These are phyloP conservation scores for Notothenia rossii DNA, from an alignment of 2,113 vertebrate species.

Conservation along the genomic window DNA sequence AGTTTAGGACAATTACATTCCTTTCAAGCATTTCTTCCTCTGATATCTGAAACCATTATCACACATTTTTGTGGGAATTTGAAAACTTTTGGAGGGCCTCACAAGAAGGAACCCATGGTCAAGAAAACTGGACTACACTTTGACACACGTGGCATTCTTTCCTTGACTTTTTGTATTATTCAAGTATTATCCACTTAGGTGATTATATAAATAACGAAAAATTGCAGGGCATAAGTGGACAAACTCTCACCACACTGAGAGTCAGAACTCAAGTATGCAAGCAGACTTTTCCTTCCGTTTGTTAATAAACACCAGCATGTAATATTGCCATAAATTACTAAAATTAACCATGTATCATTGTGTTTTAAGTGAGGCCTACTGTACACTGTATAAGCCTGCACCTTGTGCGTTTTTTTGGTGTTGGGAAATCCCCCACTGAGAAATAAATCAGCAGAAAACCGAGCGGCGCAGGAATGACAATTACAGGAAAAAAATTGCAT, in stretches of 20 bases:
- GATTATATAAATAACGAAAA: conserved; percentile 29
- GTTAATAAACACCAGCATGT: conserved; percentile 44
- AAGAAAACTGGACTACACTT: conserved; percentile 38
- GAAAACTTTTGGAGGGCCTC: conserved; percentile 34
- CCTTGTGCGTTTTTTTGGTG: conserved; percentile 37
- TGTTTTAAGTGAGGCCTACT: conserved; percentile 40
- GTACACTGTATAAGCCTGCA: conserved; percentile 9
- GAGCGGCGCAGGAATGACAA: conserved; percentile 34
- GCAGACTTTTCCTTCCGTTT: conserved; percentile 23
- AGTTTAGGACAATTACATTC: conserved; percentile 31
- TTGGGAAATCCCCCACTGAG: conserved; percentile 60
- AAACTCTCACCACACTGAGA: conserved; percentile 26
- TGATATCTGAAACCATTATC: conserved; percentile 40
- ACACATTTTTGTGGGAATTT: conserved; percentile 16
- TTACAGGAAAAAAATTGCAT: conserved; percentile 44
- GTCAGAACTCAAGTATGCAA: neutral
- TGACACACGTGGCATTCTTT: conserved; percentile 47
- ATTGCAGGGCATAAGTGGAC: neutral
- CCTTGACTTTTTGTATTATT: conserved; percentile 24
- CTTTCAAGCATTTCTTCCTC: conserved; percentile 34
- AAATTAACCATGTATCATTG: conserved; percentile 58
- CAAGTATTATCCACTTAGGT: conserved; percentile 10
- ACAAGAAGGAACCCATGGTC: neutral
- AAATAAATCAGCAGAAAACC: conserved; percentile 55
- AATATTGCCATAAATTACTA: conserved; percentile 41